phyloP scores from a whole-genome alignment of 2,888 invertebrate species.

The Philopedon plagiatum region DNA sequence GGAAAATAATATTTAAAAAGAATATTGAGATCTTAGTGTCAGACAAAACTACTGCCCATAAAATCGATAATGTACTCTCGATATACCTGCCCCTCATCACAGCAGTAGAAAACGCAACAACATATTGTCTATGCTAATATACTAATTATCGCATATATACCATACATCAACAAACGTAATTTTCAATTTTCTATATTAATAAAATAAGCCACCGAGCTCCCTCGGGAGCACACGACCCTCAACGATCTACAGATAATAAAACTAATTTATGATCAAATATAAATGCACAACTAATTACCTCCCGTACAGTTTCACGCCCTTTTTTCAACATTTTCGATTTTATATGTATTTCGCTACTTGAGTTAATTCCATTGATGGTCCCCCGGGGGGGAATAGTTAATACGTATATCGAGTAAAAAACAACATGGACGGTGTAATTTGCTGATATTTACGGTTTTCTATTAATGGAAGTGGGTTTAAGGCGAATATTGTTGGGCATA shows the following conservation, averaged over 20 bases:
- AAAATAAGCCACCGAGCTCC: conserved; percentile 22
- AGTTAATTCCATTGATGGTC: conserved; percentile 34
- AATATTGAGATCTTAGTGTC: too few relatives aligned
- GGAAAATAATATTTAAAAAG: too few relatives aligned
- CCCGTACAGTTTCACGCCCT: conserved; percentile 42
- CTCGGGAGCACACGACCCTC: conserved; percentile 15
- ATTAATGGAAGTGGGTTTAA: too few relatives aligned
- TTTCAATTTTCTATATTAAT: conserved; percentile 35
- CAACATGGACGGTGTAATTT: conserved; percentile 10
- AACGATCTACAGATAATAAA: conserved; percentile 30
- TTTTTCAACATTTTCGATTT: conserved; percentile 46
- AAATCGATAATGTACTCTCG: too few relatives aligned
- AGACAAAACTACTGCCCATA: too few relatives aligned
- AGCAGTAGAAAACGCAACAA: too few relatives aligned
- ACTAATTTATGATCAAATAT: conserved; percentile 46
- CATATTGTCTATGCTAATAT: too few relatives aligned
- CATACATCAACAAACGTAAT: neutral
- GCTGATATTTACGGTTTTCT: neutral
- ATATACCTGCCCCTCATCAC: too few relatives aligned
- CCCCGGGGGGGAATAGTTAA: conserved; percentile 26
- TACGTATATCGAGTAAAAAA: conserved; percentile 30
- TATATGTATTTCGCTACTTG: conserved; percentile 36
- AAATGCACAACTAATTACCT: conserved; percentile 45
- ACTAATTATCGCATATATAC: conserved; percentile 4
- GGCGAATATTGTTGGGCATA: too few relatives aligned